Percentiles rank a stretch among this genome's conserved stretches.
These are phyloP conservation scores for Pteropus rufus DNA, from an alignment of 2,797 vertebrate genomes.

Conservation along the genomic window DNA sequence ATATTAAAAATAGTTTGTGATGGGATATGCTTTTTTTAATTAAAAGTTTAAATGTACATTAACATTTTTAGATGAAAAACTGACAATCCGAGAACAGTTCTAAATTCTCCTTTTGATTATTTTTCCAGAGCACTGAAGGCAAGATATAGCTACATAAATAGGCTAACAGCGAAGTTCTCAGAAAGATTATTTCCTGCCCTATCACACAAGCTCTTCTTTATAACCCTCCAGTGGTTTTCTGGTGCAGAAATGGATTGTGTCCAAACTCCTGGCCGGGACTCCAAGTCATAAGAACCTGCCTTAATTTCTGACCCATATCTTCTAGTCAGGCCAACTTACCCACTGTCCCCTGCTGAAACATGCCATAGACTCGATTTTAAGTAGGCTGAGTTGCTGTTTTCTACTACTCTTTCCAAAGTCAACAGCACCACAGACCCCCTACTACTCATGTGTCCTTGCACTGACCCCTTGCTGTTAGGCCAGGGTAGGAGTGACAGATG, in stretches of 20 bases:
- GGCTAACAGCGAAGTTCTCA: conserved; percentile 70
- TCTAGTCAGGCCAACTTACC: background rate
- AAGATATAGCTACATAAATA: conserved; percentile 71
- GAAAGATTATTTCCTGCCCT: conserved; percentile 72
- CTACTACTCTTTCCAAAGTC: background rate
- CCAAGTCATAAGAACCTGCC: background rate
- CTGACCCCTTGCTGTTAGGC: background rate
- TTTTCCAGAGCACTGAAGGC: conserved; percentile 77
- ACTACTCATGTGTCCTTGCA: background rate
- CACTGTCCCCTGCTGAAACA: background rate
- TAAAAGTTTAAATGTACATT: conserved; percentile 83
- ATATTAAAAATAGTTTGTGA: conserved; percentile 78
- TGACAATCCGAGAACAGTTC: conserved; percentile 80
- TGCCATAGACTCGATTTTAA: background rate
- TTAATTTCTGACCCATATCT: background rate
- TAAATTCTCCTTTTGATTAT: conserved; percentile 81
- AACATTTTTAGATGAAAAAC: conserved; percentile 84
- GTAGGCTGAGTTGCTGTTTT: background rate
- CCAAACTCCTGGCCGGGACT: background rate
- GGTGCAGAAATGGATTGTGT: background rate
- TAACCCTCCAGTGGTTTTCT: background rate
- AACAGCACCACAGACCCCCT: fast-evolving
- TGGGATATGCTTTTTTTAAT: conserved; percentile 82
- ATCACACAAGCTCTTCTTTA: background rate
- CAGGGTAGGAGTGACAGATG: background rate